phyloP scores from a whole-genome alignment of 2,113 vertebrate genomes.

The Dendropsophus ebraccatus region DNA sequence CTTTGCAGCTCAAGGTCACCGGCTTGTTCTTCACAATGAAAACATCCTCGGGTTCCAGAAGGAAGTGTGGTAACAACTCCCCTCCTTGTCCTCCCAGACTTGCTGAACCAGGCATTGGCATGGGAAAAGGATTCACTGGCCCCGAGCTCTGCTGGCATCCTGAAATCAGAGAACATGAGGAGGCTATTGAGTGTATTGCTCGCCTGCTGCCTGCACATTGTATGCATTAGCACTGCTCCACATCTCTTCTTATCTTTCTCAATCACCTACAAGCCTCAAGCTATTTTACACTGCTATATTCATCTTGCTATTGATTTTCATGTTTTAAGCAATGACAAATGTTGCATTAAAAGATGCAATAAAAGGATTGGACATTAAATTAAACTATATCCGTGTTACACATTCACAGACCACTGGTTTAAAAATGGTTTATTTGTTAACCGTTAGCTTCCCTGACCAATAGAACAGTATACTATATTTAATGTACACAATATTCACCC shows the following conservation, averaged over 20 bases:
- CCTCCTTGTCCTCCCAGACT: constrained; percentile 55
- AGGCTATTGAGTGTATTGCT: constrained; percentile 23
- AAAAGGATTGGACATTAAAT: constrained; percentile 52
- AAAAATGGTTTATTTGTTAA: constrained; percentile 50
- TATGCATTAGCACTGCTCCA: constrained; percentile 18
- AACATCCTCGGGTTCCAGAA: constrained; percentile 92
- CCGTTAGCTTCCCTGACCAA: constrained; percentile 6
- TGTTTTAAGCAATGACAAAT: constrained; percentile 57
- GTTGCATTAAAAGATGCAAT: constrained; percentile 55
- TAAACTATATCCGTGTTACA: constrained; percentile 43
- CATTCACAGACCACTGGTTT: constrained; percentile 32
- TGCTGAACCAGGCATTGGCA: constrained; percentile 72
- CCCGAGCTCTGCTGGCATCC: constrained; percentile 89
- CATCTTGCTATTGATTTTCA: constrained; percentile 56
- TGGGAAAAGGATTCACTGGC: constrained; percentile 73
- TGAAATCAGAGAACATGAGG: constrained; percentile 60
- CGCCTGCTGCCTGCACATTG: constrained; percentile 26
- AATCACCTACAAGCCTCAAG: constrained; percentile 52
- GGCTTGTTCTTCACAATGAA: constrained; percentile 98
- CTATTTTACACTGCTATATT: constrained; percentile 41
- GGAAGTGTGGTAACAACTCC: constrained; percentile 93
- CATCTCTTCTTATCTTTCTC: constrained; percentile 16
- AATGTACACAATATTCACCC: neutral
- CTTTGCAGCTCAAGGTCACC: constrained; percentile 91
- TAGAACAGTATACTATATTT: neutral